Conservation (phyloP, 2,113 vertebrate species). For the Rhynchopsitta pachyrhyncha region DNA sequence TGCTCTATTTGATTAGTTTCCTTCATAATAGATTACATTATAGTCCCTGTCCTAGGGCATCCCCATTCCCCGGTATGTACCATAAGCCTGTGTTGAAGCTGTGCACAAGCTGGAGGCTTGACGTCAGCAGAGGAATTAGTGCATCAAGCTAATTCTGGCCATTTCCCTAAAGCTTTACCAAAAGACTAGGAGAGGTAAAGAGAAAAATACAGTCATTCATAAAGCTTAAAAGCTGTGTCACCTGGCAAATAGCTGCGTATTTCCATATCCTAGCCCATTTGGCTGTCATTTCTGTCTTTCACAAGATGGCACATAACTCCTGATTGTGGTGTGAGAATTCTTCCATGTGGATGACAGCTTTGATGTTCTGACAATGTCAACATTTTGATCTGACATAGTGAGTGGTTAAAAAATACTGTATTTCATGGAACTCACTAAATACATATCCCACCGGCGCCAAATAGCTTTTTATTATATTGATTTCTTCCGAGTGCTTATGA, state of each 20-base stretch:
- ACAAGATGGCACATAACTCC: background rate
- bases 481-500: background rate
- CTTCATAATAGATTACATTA: background rate
- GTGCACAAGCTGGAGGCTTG: background rate
- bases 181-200: background rate
- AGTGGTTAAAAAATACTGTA: background rate
- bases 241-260: background rate
- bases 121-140: background rate
- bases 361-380: background rate
- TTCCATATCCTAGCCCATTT: background rate
- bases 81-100: background rate
- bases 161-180: background rate
- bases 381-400: background rate
- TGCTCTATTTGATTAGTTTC: background rate
- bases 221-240: constrained; percentile 6
- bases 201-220: background rate
- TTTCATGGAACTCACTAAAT: background rate
- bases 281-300: background rate
- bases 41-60: background rate
- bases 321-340: background rate
- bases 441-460: background rate
- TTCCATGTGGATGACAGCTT: background rate
- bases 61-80: background rate
- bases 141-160: background rate
- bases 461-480: background rate